phyloP scores from a whole-genome alignment of 2,797 vertebrate genomes.

The Lagorchestes hirsutus region DNA sequence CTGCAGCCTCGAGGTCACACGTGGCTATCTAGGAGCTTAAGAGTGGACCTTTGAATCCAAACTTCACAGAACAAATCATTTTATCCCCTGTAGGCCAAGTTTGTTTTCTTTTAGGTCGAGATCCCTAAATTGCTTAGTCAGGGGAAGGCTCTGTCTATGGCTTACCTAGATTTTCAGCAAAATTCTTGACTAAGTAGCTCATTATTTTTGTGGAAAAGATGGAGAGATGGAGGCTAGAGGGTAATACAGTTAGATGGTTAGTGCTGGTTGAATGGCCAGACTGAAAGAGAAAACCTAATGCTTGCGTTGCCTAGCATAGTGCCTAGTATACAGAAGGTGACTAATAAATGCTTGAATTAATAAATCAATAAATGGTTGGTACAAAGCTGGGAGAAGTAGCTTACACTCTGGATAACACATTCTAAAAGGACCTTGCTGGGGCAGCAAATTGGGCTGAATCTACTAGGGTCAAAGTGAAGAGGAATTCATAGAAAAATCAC shows the following conservation, averaged over 20 bases:
- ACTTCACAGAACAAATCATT: no score
- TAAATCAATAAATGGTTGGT: not conserved
- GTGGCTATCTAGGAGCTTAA: no score
- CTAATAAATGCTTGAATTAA: not conserved
- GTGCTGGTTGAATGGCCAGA: not conserved
- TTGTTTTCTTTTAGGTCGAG: not conserved
- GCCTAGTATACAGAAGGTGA: not conserved
- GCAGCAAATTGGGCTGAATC: no score
- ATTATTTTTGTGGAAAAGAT: not conserved
- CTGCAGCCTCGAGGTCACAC: no score
- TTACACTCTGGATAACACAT: not conserved
- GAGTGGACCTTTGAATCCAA: no score
- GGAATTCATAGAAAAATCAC: not conserved
- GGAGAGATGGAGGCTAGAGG: not conserved
- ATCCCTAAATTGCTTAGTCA: not conserved
- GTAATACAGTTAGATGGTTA: not conserved
- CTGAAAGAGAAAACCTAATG: not conserved
- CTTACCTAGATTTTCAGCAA: not conserved
- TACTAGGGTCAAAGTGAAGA: not conserved
- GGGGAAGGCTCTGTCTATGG: not conserved
- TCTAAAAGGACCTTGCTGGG: not conserved
- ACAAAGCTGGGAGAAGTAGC: not conserved
- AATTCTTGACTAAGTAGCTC: not conserved
- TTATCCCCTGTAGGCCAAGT: not conserved
- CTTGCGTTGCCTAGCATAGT: not conserved